phyloP scores from a whole-genome alignment of 2,797 vertebrate species.

The Rhinoraja longicauda region DNA sequence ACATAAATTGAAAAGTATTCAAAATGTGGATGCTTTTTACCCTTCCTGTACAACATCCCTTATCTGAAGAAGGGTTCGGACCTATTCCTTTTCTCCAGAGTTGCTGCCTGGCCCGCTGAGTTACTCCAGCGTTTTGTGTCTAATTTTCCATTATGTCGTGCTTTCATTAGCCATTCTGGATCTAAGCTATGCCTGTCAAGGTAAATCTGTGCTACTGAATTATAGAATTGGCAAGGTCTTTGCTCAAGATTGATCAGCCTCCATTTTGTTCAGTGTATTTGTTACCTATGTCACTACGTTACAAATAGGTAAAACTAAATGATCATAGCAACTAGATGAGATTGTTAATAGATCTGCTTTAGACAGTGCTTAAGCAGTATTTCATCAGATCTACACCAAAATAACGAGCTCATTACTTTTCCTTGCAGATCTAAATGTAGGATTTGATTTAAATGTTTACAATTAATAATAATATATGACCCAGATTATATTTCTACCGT shows the following conservation, averaged over 20 bases:
- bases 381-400: not conserved
- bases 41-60: too few species aligned
- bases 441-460: conserved; percentile 23
- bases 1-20: too few species aligned
- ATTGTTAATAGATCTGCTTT: not conserved
- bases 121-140: not conserved
- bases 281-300: not conserved
- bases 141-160: not conserved
- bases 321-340: not conserved
- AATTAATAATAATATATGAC: not conserved
- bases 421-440: conserved; percentile 1
- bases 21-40: too few species aligned
- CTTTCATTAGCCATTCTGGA: not conserved
- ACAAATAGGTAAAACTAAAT: not conserved
- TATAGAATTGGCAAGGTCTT: not conserved
- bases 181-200: not conserved
- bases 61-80: too few species aligned
- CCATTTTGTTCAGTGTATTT: not conserved
- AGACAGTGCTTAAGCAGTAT: not conserved
- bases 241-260: not conserved
- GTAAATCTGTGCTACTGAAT: not conserved
- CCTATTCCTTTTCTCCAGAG: too few species aligned
- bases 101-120: not conserved
- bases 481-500: not conserved
- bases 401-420: conserved; percentile 2